Evolutionary conservation across 2,797 vertebrate species (phyloP), one percentile per base, ranked within the genome.

Genomic region (Ambastaia sidthimunki): DNA sequence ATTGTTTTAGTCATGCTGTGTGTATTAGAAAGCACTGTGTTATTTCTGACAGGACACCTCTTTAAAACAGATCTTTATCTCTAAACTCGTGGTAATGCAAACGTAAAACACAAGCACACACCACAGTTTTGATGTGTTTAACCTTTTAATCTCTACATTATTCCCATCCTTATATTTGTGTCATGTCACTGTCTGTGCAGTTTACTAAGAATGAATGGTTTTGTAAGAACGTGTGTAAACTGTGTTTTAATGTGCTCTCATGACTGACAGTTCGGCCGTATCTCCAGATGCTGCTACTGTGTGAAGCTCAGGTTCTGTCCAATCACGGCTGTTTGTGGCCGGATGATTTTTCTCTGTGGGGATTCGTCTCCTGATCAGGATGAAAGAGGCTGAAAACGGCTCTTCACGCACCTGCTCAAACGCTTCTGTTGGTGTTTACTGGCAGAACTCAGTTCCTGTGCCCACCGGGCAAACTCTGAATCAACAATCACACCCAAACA

Each of bases 341-440:
- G 3, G 66, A 13, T 70, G 66, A 78, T 70, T 70, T 62, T 54
- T 62, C 76, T 78, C 55, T 34, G 67, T 67, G 21, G 76, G 67
- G 44, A 69, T 65, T 62, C 55, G 12, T 71, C 67, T 78, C 67
- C 37, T 48, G 76, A 78, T 78, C 54, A 71, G 55, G 76, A 78
- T 78, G 76, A 78, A 78, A 78, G 76, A 60, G 66, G 25, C 55
- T 59, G 54, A 78, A 41, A 69, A 21, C 5, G 18, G 15, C 66
- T 68, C 65, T 68, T 59, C 52, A 68, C 37, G 37, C 74, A 76
- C 52, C 74, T 76, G 74, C 74, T 76, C 50, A 67, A 55, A 55
- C 50, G 54, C 52, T 76, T 34, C 34, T 57, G 63, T 55, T 57
- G 63, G 31, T 68, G 65, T 76, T 76, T 76, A 76, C 63, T 4